Base-by-base conservation (phyloP, 2,888 invertebrate genomes). In the Scaptomyza caliginosa region DNA sequence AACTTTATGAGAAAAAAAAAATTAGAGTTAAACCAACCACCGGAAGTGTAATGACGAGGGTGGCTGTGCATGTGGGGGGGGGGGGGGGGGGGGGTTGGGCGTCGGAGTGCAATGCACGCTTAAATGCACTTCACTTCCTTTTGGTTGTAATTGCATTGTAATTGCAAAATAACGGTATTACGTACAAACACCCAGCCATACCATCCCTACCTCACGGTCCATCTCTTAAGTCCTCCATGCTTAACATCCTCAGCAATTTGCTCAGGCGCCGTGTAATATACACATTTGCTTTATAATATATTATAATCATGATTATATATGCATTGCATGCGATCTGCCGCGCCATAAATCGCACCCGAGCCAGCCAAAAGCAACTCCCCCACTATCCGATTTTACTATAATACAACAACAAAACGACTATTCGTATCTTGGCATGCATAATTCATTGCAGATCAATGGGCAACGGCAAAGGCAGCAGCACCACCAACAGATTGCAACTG, bases 51-150 rank as follows among this genome's bases (percentile, higher is more conserved):
- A 52, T 72, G 63, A 63, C 13, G 45, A 65, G 46, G 59, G 30
- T 58, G 46, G 46, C 45, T 51, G 19, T n/a, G 46, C 13, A 21
- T n/a, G n/a, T n/a, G n/a, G 24, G 51, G 30, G 42, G 32, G 42
- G 11, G 16, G 10, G 16, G 4, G 28, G 11, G 32, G 13, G 16
- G n/a, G 5, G 16, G 51, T 26, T 19, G 48, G 21, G 28, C 13
- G 40, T 30, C 23, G 40, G 42, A 62, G 45, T 45, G 66, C 66
- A 62, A 67, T 69, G 64, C 63, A 87, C 88, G 83, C 83, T 82
- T 50, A 87, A 74, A 85, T 83, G 88, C 83, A 83, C 80, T 87
- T 68, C 74, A 77, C 74, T 83, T 85, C 86, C 84, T 88, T 84
- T 81, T 8, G 66, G 73, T 69, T 79, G 86, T 88, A 85, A 84